Conservation (phyloP, 64 coral and sea anemone genomes). For the Dendronephthya gigantea region DNA sequence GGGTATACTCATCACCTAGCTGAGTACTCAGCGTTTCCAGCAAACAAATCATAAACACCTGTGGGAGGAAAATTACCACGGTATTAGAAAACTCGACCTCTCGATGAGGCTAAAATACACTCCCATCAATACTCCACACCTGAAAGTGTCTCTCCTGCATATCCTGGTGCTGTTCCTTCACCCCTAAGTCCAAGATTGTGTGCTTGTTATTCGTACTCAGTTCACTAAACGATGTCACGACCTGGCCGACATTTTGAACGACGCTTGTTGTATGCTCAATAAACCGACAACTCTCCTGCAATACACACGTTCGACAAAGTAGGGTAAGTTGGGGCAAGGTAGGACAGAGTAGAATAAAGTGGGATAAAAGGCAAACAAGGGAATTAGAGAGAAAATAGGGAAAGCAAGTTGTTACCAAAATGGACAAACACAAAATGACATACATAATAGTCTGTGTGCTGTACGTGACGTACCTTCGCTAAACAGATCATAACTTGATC, state of each 20-base stretch:
- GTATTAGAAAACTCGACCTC: too few relatives aligned
- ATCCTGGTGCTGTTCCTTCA: conserved; percentile 61
- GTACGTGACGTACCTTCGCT: conserved; percentile 46
- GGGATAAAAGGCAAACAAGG: too few relatives aligned
- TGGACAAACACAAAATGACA: too few relatives aligned
- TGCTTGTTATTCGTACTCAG: conserved; percentile 46
- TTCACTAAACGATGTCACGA: conserved; percentile 69
- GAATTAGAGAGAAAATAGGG: too few relatives aligned
- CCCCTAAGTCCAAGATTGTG: conserved; percentile 60
- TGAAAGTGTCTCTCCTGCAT: conserved; percentile 72
- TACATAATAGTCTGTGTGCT: background rate
- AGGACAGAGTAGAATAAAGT: background rate
- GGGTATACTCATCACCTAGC: conserved; percentile 64
- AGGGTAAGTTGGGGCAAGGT: background rate
- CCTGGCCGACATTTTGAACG: conserved; percentile 54
- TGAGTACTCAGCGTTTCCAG: conserved; percentile 56
- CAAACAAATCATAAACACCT: conserved; percentile 91
- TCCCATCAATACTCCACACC: conserved; percentile 28
- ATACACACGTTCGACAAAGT: background rate
- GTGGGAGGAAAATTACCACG: background rate
- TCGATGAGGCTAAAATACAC: too few relatives aligned
- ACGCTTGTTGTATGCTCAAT: conserved; percentile 79
- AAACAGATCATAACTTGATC: conserved; percentile 85
- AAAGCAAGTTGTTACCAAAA: too few relatives aligned
- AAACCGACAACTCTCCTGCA: conserved; percentile 88